Percentiles rank a stretch among this genome's conserved stretches.
Evolutionary conservation across 2,797 vertebrate genomes (phyloP).

Genomic region (Fistularia commersonii): DNA sequence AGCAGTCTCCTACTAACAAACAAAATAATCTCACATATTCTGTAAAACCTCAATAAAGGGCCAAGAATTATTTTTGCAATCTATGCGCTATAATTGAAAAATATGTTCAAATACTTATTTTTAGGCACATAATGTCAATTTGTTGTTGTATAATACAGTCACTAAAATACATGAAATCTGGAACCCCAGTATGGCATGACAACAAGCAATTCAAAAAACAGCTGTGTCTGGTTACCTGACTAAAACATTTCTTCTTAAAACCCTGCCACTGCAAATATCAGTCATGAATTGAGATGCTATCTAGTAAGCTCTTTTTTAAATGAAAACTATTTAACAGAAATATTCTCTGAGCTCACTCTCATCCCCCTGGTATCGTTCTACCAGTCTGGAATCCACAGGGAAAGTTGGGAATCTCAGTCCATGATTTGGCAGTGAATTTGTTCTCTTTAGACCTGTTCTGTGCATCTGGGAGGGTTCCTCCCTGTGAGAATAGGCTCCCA

Average conservation of each 20-base stretch:
- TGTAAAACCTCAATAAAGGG: conserved; percentile 24
- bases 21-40: conserved; percentile 22
- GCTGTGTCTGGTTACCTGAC: conserved; percentile 15
- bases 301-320: conserved; percentile 11
- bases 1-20: conserved; percentile 19
- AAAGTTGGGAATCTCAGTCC: conserved; percentile 51
- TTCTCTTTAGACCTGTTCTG: conserved; percentile 55
- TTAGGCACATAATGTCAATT: conserved; percentile 61
- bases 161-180: conserved; percentile 38
- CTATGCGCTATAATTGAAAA: conserved; percentile 41
- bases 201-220: conserved; percentile 18
- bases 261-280: conserved; percentile 46
- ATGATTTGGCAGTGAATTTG: conserved; percentile 52
- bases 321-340: conserved; percentile 47
- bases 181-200: no score
- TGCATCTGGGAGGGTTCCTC: conserved; percentile 34
- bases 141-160: conserved; percentile 47
- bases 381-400: conserved; percentile 25
- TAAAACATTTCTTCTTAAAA: conserved; percentile 14
- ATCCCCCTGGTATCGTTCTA: conserved; percentile 41
- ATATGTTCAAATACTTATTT: conserved; percentile 39
- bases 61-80: conserved; percentile 29
- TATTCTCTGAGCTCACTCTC: conserved; percentile 41
- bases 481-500: conserved; percentile 39
- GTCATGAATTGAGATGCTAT: conserved; percentile 19